Conservation (phyloP, 2,888 invertebrate species). For the Lymantria dispar region DNA sequence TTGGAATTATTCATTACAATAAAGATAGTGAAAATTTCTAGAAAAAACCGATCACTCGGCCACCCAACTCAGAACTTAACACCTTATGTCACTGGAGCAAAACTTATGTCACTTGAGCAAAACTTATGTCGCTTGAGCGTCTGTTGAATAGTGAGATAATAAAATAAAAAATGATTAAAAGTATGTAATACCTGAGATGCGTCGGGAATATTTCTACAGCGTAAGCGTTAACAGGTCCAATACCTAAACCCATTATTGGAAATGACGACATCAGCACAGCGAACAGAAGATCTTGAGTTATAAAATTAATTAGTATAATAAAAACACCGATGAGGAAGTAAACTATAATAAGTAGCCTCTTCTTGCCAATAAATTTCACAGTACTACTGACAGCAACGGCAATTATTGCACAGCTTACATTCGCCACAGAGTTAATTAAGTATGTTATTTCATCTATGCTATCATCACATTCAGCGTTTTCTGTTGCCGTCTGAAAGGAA, state of each 20-base stretch:
- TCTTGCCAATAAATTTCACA: slow-evolving; percentile 67
- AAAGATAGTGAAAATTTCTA: too few relatives aligned
- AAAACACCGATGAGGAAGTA: slow-evolving; percentile 56
- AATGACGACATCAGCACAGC: slow-evolving; percentile 62
- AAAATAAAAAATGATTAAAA: neutral
- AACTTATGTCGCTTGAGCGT: too few relatives aligned
- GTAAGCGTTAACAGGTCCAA: slow-evolving; percentile 73
- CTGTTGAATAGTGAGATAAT: too few relatives aligned
- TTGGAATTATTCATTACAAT: too few relatives aligned
- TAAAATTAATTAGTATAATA: slow-evolving; percentile 61
- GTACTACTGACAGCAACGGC: slow-evolving; percentile 55
- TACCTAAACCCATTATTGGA: slow-evolving; percentile 56
- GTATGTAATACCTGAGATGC: slow-evolving; percentile 56
- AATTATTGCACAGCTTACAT: slow-evolving; percentile 52
- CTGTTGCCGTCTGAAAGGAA: slow-evolving; percentile 47
- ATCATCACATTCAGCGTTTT: slow-evolving; percentile 51
- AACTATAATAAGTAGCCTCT: slow-evolving; percentile 51
- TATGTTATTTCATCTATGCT: slow-evolving; percentile 61
- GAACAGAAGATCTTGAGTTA: slow-evolving; percentile 58
- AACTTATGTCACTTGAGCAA: too few relatives aligned
- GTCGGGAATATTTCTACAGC: slow-evolving; percentile 74
- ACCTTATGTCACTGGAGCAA: too few relatives aligned
- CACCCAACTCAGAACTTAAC: too few relatives aligned
- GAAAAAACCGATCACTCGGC: too few relatives aligned
- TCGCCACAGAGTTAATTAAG: slow-evolving; percentile 58